A percentile compares a stretch with the other conserved stretches of the same genome.
phyloP scores from a whole-genome alignment of 1,140 invertebrate genomes.

The Sycobia sp. region DNA sequence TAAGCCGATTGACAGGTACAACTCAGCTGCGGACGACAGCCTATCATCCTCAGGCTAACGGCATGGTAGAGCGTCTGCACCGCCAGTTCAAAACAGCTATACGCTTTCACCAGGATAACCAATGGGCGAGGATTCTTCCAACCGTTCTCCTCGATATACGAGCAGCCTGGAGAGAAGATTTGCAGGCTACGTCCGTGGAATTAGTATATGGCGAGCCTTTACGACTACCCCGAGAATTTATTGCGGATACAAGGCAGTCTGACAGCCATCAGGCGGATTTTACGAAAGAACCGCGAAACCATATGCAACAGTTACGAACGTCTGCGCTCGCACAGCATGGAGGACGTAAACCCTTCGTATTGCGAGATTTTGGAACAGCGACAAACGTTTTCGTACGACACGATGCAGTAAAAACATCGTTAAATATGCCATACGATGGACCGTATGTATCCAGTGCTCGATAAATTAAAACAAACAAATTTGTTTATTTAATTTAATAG shows the following conservation, averaged over 20 bases:
- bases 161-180: neutral
- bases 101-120: neutral
- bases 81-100: conserved; percentile 47
- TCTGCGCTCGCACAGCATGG: no score
- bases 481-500: no score
- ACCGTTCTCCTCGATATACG: neutral
- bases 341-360: neutral
- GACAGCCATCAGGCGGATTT: neutral
- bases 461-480: no score
- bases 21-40: no score
- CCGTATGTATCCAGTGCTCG: no score
- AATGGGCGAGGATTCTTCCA: neutral
- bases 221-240: no score
- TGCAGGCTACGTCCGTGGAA: neutral
- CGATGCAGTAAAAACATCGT: neutral
- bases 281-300: neutral
- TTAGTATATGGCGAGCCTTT: neutral
- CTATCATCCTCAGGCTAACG: neutral
- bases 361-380: neutral
- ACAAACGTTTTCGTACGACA: neutral
- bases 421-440: neutral
- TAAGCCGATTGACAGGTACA: no score
- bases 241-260: neutral
- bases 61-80: neutral
- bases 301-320: neutral